Evolutionary conservation across 2,797 vertebrate genomes (phyloP), one percentile per base, ranked within the genome.

Genomic region (Eulemur coronatus): DNA sequence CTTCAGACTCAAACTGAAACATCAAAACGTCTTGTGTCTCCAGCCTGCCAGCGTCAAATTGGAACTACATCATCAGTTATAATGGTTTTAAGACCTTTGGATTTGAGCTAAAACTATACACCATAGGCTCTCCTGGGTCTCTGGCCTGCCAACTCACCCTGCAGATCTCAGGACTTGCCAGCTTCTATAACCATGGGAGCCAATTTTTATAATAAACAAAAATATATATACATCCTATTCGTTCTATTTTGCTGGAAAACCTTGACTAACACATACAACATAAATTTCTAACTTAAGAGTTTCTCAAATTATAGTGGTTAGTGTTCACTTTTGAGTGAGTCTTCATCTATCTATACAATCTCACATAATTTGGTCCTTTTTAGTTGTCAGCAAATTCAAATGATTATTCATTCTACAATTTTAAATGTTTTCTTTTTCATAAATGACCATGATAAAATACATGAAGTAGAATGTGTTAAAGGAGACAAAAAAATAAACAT

Each of bases 401-500:
- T 73, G 1, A 75, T 50, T 57, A 79, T 43, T 35, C 15, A 90
- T 67, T 94, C 79, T 46, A 38, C 85, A 55, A 38, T 35, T 28
- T 33, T 69, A 20, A 11, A 14, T 35, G 24, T 52, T 50, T 59
- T 76, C 12, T 33, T 24, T 14, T 50, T 13, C 14, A 59, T 38
- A 88, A 89, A 69, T 17, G 4, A 76, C 0, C 14, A 33, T 69
- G 14, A 84, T 65, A 73, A 80, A 94, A 50, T 70, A 88, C 15
- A 72, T 35, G 7, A 50, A 65, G 11, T 48, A 76, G 17, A 91
- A 55, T 35, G 2, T 67, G 41, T 46, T 12, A 87, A 84, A 85
- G 20, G 18, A 93, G 43, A 80, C 46, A 38, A 67, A 73, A 95
- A 95, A 91, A 50, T 14, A 52, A 94, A 75, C 33, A 94, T 48